Conservation (phyloP, 2,888 invertebrate genomes). For the Oscheius sp. region DNA sequence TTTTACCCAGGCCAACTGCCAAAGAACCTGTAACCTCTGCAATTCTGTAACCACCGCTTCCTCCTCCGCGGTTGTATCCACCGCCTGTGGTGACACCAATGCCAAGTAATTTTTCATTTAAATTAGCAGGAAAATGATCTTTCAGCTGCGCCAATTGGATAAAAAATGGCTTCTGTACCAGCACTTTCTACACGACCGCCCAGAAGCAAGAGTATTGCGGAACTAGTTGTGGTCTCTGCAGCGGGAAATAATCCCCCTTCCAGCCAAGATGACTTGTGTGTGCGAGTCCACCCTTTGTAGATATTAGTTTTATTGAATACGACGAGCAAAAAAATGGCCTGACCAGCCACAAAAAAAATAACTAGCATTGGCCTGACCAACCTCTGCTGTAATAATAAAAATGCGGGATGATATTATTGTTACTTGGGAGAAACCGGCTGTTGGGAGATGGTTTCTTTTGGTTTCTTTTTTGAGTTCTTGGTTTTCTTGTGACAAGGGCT, state of each 20-base stretch:
- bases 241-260: not conserved
- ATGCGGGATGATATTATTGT: too few relatives aligned
- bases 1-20: conserved; percentile 5
- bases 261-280: not conserved
- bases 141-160: conserved; percentile 10
- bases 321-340: conserved; percentile 2
- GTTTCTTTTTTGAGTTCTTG: too few relatives aligned
- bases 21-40: conserved; percentile 15
- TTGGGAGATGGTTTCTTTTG: too few relatives aligned
- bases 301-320: not conserved
- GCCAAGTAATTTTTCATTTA: not conserved
- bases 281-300: not conserved
- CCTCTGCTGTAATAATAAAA: not conserved
- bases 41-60: not conserved
- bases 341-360: conserved; percentile 1
- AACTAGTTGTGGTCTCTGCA: conserved; percentile 16
- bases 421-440: too few relatives aligned
- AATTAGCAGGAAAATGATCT: not conserved
- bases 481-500: too few relatives aligned
- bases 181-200: conserved; percentile 8
- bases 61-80: not conserved
- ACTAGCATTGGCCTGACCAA: not conserved
- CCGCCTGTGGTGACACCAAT: conserved; percentile 5
- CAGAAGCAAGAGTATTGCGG: conserved; percentile 11
- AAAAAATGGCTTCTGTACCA: conserved; percentile 3